Conservation (phyloP, 2,888 invertebrate species). For the Melanchra persicariae region DNA sequence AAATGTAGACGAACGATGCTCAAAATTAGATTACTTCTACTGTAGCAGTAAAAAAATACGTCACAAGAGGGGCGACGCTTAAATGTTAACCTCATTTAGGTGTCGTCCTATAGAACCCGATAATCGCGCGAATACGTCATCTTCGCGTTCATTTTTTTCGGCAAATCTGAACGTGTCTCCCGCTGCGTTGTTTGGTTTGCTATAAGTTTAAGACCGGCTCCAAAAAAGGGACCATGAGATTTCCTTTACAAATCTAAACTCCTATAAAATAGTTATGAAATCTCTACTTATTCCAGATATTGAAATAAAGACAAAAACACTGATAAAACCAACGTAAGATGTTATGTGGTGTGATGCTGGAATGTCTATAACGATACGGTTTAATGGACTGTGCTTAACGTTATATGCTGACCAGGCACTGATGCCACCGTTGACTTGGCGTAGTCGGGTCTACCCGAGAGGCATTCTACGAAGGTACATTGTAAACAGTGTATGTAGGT, state of each 20-base stretch:
- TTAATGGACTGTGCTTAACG: conserved; percentile 62
- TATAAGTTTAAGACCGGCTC: no score
- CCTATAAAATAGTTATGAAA: neutral
- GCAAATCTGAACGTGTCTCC: no score
- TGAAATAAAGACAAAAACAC: neutral
- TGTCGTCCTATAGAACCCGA: no score
- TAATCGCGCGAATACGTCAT: no score
- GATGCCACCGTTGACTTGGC: conserved; percentile 59
- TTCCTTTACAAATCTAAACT: neutral
- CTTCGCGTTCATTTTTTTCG: no score
- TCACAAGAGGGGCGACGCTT: no score
- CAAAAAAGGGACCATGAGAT: neutral
- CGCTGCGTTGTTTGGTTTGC: no score
- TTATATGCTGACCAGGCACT: conserved; percentile 55
- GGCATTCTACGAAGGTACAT: conserved; percentile 30
- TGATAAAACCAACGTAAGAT: conserved; percentile 18
- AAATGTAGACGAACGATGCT: no score
- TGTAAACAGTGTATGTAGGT: conserved; percentile 6
- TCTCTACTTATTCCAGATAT: neutral
- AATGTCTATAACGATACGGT: conserved; percentile 57
- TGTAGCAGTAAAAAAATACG: no score
- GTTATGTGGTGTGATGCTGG: no score
- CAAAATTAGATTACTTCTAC: no score
- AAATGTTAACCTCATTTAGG: no score
- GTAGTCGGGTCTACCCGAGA: conserved; percentile 48